Base-by-base conservation (phyloP, 2,797 vertebrate genomes). In the Yasuhikotakia modesta region DNA sequence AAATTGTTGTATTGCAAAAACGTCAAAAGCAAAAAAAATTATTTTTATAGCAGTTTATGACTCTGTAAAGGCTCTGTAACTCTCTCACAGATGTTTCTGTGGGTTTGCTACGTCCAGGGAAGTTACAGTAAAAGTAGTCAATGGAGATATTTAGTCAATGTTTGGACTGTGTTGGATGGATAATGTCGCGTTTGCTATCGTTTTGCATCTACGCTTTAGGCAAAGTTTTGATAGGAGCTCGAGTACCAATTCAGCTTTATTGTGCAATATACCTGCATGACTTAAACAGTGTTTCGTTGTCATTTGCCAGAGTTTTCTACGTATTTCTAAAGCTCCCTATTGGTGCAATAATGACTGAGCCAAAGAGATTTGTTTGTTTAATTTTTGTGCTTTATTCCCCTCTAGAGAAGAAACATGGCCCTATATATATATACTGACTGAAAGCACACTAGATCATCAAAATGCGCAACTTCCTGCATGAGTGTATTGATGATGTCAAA, bases 321-420 rank as follows among this genome's bases (percentile, higher is more conserved):
- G 24, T n/a, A 14, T 66, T 67, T 71, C 61, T 35, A 48, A 27
- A 61, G 48, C 48, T 52, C 16, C 27, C 39, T 70, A 70, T 82
- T 81, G 85, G 83, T 87, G 82, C 83, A 89, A 88, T 87, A 81
- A 85, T 84, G 87, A 89, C 86, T 87, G 88, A 92, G 91, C 91
- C 90, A 92, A 91, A 87, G 63, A 79, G 61, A n/a, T 45, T 48
- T 65, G 45, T 52, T 14, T 10, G 50, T 43, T 50, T 6, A 1
- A 19, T 61, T 69, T 69, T 52, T 61, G n/a, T 35, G 24, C 27
- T 63, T 19, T 17, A n/a, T 35, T 35, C 7, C 35, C 17, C 1
- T 46, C 17, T 52, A 75, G 72, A 65, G 67, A 70, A 60, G 79
- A 78, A 3, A 82, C 67, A 70, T 75, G 63, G 70, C 81, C 39